Percentiles rank a stretch among this genome's conserved stretches.
These are phyloP conservation scores for Apolygus lucorum DNA, from an alignment of 1,140 invertebrate genomes.

Conservation along the genomic window DNA sequence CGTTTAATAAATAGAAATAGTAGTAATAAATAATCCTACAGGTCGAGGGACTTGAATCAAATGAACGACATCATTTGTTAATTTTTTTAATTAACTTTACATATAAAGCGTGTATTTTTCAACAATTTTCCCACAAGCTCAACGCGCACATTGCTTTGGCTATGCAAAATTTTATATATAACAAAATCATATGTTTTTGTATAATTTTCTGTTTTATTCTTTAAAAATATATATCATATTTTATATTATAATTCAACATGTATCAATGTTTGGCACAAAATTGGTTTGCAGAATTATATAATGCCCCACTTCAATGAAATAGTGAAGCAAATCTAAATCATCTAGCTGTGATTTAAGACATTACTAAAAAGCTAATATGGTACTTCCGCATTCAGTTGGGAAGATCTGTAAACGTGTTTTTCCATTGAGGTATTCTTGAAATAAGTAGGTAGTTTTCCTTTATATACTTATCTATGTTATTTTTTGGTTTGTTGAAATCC, in stretches of 20 bases:
- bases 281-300: constrained; percentile 28
- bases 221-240: constrained; percentile 27
- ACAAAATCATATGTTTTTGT: neutral
- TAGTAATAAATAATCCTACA: no score
- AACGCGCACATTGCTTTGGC: constrained; percentile 28
- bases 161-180: constrained; percentile 24
- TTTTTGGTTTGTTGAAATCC: no score
- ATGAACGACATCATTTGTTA: no score
- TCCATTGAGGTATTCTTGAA: constrained; percentile 4
- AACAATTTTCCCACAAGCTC: constrained; percentile 29
- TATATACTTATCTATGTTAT: no score
- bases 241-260: constrained; percentile 25
- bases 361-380: constrained; percentile 3
- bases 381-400: neutral
- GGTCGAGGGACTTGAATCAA: no score
- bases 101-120: constrained; percentile 31
- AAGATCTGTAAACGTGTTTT: constrained; percentile 2
- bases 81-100: constrained; percentile 25
- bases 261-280: constrained; percentile 31
- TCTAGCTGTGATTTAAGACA: constrained; percentile 19
- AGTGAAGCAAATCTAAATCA: constrained; percentile 26
- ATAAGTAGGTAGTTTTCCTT: no score
- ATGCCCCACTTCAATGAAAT: constrained; percentile 25
- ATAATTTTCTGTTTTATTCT: constrained; percentile 21
- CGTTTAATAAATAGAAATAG: no score